Base-by-base conservation (phyloP, 1,140 invertebrate species). In the Augochlora pura region DNA sequence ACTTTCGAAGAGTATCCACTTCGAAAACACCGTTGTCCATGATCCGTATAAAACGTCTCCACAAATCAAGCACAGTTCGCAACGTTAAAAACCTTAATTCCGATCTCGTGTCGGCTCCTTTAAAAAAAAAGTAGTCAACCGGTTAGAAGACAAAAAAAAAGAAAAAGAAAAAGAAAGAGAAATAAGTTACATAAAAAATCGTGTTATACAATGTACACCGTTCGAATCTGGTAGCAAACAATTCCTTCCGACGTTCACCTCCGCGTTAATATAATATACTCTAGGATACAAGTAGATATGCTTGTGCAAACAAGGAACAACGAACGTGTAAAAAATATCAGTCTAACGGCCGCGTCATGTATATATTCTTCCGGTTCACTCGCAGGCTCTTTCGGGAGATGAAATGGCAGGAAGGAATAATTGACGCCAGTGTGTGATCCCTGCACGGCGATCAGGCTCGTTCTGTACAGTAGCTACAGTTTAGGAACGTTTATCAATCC, bases 271-370 rank as follows among this genome's bases (percentile, higher is more conserved):
- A 66, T 16, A 39, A 25, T 65, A 39, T 23, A 57, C 18, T 52
- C 14, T 62, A 62, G 59, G 59, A 60, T 27, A 27, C 59, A 21
- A 18, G 23, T 23, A 42, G 49, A 25, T 65, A 39, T 54, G 10
- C 14, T 38, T 38, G 21, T 27, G 54, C n/a, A 62, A 77, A 70
- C 27, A 62, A 62, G 74, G 74, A 70, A 77, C 74, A 60, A 76
- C 39, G 25, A 70, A 70, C 74, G 66, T 70, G 66, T 77, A 70
- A 70, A 77, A 77, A 77, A 52, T 62, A n/a, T 77, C 74, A 77
- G 74, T 77, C 74, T 77, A 77, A 77, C 74, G n/a, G 42, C 25
- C 59, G 66, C 65, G 66, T 77, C 66, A 23, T n/a, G n/a, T n/a
- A n/a, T n/a, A n/a, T 59, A 67, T 77, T 70, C 57, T 21, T 27